phyloP scores from a whole-genome alignment of 2,888 invertebrate genomes.

The Nezara viridula region DNA sequence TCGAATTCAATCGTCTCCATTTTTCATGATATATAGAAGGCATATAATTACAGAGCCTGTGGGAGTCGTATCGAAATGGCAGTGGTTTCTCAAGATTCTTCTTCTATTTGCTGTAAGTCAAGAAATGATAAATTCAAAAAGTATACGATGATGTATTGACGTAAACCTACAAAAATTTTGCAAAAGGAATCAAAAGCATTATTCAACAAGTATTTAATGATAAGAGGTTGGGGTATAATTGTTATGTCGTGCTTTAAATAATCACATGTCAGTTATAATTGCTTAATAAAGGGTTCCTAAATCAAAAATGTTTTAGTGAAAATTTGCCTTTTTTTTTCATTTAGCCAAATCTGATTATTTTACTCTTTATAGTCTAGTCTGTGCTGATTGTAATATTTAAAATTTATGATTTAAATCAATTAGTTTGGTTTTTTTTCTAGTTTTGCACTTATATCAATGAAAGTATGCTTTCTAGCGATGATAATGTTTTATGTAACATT shows the following conservation, averaged over 20 bases:
- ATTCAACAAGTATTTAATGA: background rate
- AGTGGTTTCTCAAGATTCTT: background rate
- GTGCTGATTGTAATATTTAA: no score
- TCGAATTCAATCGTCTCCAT: constrained; percentile 17
- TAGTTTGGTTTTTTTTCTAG: no score
- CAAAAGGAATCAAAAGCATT: background rate
- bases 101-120: background rate
- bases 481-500: no score
- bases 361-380: no score
- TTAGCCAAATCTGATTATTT: no score
- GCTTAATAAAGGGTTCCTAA: background rate
- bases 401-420: no score
- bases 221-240: background rate
- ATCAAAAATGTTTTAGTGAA: background rate
- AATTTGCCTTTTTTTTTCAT: no score
- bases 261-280: constrained; percentile 13
- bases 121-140: background rate
- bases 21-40: background rate
- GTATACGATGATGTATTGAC: background rate
- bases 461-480: no score
- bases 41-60: background rate
- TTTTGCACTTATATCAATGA: no score
- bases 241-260: background rate
- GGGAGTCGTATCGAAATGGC: background rate
- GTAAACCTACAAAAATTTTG: background rate